Evolutionary conservation across 2,797 vertebrate species (phyloP), one percentile per base, ranked within the genome.

Genomic region (Macropus fuliginosus): DNA sequence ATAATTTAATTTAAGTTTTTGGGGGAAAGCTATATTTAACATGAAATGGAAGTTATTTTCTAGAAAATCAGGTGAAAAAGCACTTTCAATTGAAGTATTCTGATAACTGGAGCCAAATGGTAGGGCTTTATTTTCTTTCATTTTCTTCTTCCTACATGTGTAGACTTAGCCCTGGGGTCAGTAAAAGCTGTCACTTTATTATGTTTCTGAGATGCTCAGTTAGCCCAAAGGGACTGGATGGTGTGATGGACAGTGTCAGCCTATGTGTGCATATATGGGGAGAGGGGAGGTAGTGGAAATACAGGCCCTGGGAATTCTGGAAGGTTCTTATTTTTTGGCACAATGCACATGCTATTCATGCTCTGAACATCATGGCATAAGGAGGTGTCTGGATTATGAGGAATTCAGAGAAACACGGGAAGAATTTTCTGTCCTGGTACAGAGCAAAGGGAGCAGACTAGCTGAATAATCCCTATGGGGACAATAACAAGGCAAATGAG

Each of bases 31-130:
- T 89, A 14, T 1, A 52, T 93, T 81, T 94, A 50, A 91, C 93
- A 29, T 81, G 21, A 94, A 92, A 62, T 40, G 40, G n/a, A 66
- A 34, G 56, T 55, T 56, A 59, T 91, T 92, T 91, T 91, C 94
- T 46, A 93, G 91, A 56, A 92, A 55, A 46, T 50, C 14, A 81
- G 21, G 3, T 66, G 94, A 55, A 91, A 34, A 40, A 91, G 91
- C 52, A 40, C 55, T 40, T 81, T 14, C 28, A 57, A 50, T 66
- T 95, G 81, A 56, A 6, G 27, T 16, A 95, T 66, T 96, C 50
- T 55, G 56, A 50, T 1, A 50, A 87, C 40, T 46, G 9, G 74
- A 81, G 40, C 40, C 74, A 46, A 46, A 46, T 81, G 24, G 40
- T 81, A 13, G 21, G 74, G 74, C 3, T 46, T 28, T 87, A 87